Conservation (phyloP, 1,140 invertebrate genomes). For the Thalassaphorura encarpata region DNA sequence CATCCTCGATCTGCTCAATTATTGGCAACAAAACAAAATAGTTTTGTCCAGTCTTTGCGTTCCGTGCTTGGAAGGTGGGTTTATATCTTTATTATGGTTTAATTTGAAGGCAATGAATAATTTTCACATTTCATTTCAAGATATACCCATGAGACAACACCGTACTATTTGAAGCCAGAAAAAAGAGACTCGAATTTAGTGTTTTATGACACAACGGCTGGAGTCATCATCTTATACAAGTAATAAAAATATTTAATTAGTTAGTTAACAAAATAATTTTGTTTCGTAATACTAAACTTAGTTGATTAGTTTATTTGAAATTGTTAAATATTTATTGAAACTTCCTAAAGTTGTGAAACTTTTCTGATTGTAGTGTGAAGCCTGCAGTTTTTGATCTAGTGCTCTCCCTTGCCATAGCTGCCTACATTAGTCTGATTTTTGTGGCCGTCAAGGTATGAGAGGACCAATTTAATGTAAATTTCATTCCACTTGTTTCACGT, state of each 20-base stretch:
- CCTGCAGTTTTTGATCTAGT: slow-evolving; percentile 95
- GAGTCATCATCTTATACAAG: slow-evolving; percentile 78
- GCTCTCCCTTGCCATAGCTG: slow-evolving; percentile 69
- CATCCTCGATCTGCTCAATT: slow-evolving; percentile 63
- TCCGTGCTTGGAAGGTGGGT: slow-evolving; percentile 40
- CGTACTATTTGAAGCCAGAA: slow-evolving; percentile 57
- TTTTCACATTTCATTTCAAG: slow-evolving; percentile 39
- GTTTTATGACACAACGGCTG: slow-evolving; percentile 72
- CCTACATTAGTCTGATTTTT: slow-evolving; percentile 73
- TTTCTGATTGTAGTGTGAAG: slow-evolving; percentile 61
- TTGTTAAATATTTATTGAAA: neutral
- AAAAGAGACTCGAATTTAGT: slow-evolving; percentile 85
- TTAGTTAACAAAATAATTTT: slow-evolving; percentile 8
- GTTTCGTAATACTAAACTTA: neutral
- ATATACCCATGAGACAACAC: slow-evolving; percentile 63
- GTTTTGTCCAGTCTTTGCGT: slow-evolving; percentile 53
- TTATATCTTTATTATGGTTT: neutral
- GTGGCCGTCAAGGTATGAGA: slow-evolving; percentile 56
- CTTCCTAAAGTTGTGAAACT: neutral
- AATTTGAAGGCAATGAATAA: neutral
- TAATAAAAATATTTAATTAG: slow-evolving; percentile 41
- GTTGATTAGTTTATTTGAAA: no score
- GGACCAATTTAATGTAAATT: no score
- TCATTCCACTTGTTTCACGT: no score
- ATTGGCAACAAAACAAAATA: slow-evolving; percentile 53